Evolutionary conservation across 1,140 invertebrate genomes (phyloP), one percentile per base, ranked within the genome.

Genomic region (Euwallacea fornicatus): DNA sequence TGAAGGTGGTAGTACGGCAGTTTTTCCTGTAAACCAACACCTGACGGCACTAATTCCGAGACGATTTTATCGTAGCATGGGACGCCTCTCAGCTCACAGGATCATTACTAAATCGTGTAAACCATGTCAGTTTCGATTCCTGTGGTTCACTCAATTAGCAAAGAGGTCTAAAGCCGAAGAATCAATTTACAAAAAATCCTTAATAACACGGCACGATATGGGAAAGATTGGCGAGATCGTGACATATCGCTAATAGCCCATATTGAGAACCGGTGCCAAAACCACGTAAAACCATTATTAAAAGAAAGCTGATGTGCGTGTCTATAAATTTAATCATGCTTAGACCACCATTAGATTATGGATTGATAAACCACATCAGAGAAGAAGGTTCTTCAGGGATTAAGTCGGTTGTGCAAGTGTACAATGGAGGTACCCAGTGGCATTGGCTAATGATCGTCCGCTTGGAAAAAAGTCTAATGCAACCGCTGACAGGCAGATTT

Each of bases 401-500:
- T 33, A 33, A 33, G 21, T 33, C 21, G 21, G 21, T 33, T 33
- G 21, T 33, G 21, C 21, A 33, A 33, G 21, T 33, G 21, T 33
- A 33, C 21, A 33, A 33, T 33, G 21, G 21, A 13, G 44, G 42
- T 63, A n/a, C 47, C 46, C 63, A 41, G 46, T 42, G 41, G 47
- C 42, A 61, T 15, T 61, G 44, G 46, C 50, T 65, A 65, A 65
- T 65, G 50, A 65, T 47, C 47, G 11, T 65, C 21, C 16, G 33
- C 7, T 54, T 41, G 7, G 54, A 54, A 65, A 65, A 65, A 65
- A 65, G 50, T 41, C 41, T 65, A 33, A 54, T 65, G 47, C 63
- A 54, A 65, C 50, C 46, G 50, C 63, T 54, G 61, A 54, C 63
- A 65, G 50, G 16, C 9, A 53, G 63, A 65, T 65, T 65, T 65